A percentile compares a stretch with the other conserved stretches of the same genome.
Conservation (phyloP, 2,797 vertebrate species). For the Smutsia temminckii region DNA sequence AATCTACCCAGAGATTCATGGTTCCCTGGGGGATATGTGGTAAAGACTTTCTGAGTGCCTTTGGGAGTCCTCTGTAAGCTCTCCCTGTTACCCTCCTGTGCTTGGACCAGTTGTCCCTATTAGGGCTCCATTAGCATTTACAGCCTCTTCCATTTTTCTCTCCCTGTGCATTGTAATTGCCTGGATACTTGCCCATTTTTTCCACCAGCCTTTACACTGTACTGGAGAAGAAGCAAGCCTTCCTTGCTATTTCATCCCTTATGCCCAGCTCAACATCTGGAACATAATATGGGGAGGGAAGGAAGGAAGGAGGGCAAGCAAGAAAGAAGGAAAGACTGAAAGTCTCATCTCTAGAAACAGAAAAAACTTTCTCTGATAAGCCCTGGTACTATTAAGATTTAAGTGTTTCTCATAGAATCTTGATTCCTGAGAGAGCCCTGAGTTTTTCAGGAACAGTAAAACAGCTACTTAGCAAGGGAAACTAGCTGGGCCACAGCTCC, state of each 20-base stretch:
- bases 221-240: not conserved
- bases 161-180: not conserved
- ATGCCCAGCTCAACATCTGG: not conserved
- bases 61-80: not conserved
- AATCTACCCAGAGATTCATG: not conserved
- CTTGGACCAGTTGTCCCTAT: not conserved
- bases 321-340: not conserved
- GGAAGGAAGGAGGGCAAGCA: too few relatives aligned
- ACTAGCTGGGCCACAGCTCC: not conserved
- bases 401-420: not conserved
- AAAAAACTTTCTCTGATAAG: not conserved
- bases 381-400: not conserved
- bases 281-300: not conserved
- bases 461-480: not conserved
- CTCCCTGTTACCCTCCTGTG: not conserved
- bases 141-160: not conserved
- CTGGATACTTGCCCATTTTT: not conserved
- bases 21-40: not conserved
- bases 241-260: not conserved
- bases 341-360: not conserved
- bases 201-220: not conserved
- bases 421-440: not conserved
- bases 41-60: not conserved
- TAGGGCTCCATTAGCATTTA: not conserved
- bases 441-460: not conserved